Conservation (phyloP, 1,140 invertebrate species). For the Pinna nobilis region DNA sequence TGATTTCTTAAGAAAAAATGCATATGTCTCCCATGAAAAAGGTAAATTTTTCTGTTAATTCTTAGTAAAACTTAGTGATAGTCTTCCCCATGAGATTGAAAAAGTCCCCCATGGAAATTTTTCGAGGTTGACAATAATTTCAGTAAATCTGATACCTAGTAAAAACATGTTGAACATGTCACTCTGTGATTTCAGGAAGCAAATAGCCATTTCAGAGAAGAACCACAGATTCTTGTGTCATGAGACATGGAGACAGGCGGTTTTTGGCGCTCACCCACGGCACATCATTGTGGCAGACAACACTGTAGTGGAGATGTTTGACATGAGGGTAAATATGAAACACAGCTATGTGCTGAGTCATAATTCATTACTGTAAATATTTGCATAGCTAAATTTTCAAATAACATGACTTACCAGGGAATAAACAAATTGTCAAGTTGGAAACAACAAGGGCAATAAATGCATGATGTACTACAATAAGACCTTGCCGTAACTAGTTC, state of each 20-base stretch:
- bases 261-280: slow-evolving; percentile 56
- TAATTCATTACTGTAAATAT: background rate
- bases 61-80: too few relatives aligned
- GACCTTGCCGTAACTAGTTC: too few relatives aligned
- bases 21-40: too few relatives aligned
- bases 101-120: too few relatives aligned
- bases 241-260: slow-evolving; percentile 50
- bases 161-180: too few relatives aligned
- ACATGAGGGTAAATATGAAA: slow-evolving; percentile 49
- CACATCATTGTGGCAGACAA: slow-evolving; percentile 48
- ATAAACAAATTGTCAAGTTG: background rate
- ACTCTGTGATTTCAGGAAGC: slow-evolving; percentile 5
- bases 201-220: slow-evolving; percentile 15
- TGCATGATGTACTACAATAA: too few relatives aligned
- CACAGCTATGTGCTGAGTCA: background rate
- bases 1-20: too few relatives aligned
- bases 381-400: background rate
- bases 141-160: too few relatives aligned
- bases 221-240: slow-evolving; percentile 43
- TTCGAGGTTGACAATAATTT: too few relatives aligned
- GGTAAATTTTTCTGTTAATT: too few relatives aligned
- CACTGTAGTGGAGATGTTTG: slow-evolving; percentile 51
- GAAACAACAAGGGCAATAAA: background rate
- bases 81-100: too few relatives aligned
- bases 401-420: background rate